Evolutionary conservation across 2,113 vertebrate genomes (phyloP), one percentile per base, ranked within the genome.

Genomic region (Bos javanicus): DNA sequence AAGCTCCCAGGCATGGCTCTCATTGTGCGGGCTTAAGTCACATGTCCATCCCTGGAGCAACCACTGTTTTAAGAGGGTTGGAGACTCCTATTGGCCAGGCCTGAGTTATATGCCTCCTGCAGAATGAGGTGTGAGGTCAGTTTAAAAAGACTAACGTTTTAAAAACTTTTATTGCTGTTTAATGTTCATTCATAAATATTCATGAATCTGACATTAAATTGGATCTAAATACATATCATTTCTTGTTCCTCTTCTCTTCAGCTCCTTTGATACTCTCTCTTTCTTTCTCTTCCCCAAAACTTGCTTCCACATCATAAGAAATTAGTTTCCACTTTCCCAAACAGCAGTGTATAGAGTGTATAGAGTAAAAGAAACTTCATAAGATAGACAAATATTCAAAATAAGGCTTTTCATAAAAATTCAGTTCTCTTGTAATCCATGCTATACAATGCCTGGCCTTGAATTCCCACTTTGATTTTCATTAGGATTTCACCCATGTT

Each of bases 81-180:
- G 52, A 7, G 9, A 46, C 9, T 60, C 28, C 43, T 23, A 13
- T 33, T 39, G 14, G 33, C 59, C 57, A 97, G n/a, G 82, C 3
- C 28, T 64, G 7, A 33, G 25, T 57, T 43, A 7, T 8, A 46
- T 14, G 21, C 28, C 16, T 88, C 33, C 13, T 78, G 23, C 7
- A 33, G n/a, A 84, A 83, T 1, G 46, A 84, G 25, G 36, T 19
- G 50, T 67, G 48, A 80, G n/a, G 56, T 78, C 82, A 78, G 12
- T 88, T 96, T 50, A 21, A 62, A 71, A 95, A 94, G 46, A 93
- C 76, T 76, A 96, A 76, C 15, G 54, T 60, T 78, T 94, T 81
- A 36, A 71, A 94, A 92, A 21, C 30, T 81, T 50, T 56, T 46
- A 74, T 82, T 94, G 12, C 23, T 76, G 8, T 82, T 17, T 86